These are phyloP conservation scores for Podargus strigoides DNA, from an alignment of 2,797 vertebrate genomes.

Conservation along the genomic window DNA sequence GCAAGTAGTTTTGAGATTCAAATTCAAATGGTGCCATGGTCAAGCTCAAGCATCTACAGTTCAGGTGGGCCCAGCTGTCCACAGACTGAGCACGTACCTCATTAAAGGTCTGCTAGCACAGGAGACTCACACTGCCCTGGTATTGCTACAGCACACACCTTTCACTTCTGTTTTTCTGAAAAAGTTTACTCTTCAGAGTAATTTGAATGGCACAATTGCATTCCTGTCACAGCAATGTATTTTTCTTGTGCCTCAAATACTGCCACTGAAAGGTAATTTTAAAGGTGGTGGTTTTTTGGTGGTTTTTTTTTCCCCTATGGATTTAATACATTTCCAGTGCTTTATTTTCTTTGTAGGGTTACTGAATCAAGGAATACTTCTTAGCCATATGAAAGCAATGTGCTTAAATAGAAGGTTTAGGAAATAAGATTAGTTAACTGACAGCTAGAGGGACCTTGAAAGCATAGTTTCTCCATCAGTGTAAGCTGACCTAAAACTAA, in stretches of 20 bases:
- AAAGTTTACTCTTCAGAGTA: neutral
- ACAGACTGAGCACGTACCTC: neutral
- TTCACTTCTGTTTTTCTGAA: neutral
- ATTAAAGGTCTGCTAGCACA: neutral
- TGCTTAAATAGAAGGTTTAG: neutral
- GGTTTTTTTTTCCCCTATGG: neutral
- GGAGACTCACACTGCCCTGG: neutral
- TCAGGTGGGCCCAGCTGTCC: neutral
- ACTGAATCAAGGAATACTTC: neutral
- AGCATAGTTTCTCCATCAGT: neutral
- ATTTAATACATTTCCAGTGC: neutral
- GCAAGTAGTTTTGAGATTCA: neutral
- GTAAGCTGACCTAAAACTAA: neutral
- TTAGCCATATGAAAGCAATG: neutral
- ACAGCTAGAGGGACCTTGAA: neutral
- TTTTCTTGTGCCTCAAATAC: neutral
- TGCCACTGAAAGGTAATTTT: neutral
- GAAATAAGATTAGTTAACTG: neutral
- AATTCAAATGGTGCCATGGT: neutral
- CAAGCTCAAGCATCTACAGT: neutral
- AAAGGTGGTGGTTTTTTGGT: neutral
- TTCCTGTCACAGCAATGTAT: neutral
- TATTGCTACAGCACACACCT: fast-evolving
- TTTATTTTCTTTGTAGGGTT: neutral
- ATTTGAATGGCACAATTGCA: neutral